These are phyloP conservation scores for Oophaga sylvatica DNA, from an alignment of 2,797 vertebrate species.

Conservation along the genomic window DNA sequence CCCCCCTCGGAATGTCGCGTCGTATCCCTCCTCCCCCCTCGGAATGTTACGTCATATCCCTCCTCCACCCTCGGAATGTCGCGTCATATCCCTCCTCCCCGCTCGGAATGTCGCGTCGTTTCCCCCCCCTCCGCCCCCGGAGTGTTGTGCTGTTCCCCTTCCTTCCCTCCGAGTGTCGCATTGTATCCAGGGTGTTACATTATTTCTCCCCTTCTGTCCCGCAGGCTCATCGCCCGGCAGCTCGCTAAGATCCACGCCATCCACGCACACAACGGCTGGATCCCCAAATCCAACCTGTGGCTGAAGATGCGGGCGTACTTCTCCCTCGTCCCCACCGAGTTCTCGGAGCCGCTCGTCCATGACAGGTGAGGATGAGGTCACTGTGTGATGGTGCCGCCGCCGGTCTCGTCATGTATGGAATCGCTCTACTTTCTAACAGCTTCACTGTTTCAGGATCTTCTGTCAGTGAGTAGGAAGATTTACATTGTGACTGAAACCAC, in stretches of 20 bases:
- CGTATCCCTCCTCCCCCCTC: no score
- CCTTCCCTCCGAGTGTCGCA: no score
- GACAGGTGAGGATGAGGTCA: conserved; percentile 76
- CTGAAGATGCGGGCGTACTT: conserved; percentile 96
- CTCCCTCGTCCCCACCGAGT: conserved; percentile 88
- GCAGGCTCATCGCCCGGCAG: conserved; percentile 91
- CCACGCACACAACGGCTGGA: conserved; percentile 97
- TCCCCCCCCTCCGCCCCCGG: no score
- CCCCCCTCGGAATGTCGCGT: no score
- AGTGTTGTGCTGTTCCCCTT: no score
- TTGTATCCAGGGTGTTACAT: not conserved
- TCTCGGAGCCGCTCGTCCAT: conserved; percentile 83
- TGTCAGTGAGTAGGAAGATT: not conserved
- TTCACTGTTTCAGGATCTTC: not conserved
- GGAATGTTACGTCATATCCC: no score
- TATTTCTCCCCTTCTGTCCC: conserved; percentile 55
- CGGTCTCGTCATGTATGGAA: no score
- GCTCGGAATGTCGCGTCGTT: no score
- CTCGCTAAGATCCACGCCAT: conserved; percentile 97
- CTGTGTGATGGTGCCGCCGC: no score
- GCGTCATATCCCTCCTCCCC: no score
- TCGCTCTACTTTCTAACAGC: not conserved
- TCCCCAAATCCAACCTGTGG: conserved; percentile 95
- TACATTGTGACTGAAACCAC: not conserved
- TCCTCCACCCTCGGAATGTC: no score